Evolutionary conservation across 2,797 vertebrate species (phyloP).

Genomic region (Dermochelys coriacea): DNA sequence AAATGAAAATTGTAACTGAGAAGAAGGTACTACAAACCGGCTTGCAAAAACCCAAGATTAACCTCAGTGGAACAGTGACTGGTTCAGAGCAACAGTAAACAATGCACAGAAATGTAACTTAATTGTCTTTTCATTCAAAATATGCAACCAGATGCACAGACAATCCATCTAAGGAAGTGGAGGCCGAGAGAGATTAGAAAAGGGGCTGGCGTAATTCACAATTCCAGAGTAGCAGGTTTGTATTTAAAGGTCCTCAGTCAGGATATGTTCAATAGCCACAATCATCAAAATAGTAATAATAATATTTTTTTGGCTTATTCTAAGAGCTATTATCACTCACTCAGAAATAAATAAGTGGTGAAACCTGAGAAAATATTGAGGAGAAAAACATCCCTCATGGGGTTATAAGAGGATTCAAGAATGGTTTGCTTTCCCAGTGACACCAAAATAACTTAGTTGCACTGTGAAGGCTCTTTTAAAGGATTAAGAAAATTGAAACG

Average conservation of each 20-base stretch:
- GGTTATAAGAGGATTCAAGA: background rate
- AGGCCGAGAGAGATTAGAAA: background rate
- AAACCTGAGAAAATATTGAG: background rate
- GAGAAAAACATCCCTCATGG: background rate
- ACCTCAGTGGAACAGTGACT: conserved; percentile 73
- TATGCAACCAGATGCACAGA: conserved; percentile 47
- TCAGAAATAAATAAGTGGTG: background rate
- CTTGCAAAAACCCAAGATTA: conserved; percentile 63
- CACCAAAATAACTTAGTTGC: background rate
- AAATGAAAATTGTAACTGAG: conserved; percentile 78
- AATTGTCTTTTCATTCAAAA: conserved; percentile 75
- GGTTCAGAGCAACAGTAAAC: conserved; percentile 79
- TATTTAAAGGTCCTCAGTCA: background rate
- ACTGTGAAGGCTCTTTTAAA: background rate
- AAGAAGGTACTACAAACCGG: conserved; percentile 72
- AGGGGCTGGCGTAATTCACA: background rate
- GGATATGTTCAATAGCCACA: background rate
- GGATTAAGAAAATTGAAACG: background rate
- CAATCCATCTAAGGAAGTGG: conserved; percentile 40
- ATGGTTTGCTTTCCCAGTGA: background rate
- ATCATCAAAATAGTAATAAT: background rate
- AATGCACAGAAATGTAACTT: conserved; percentile 80
- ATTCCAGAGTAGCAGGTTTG: background rate
- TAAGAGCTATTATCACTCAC: background rate
- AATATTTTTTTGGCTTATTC: background rate